Percentiles rank a stretch among this genome's conserved stretches.
Evolutionary conservation across 2,113 vertebrate genomes (phyloP).

Genomic region (Turdus rufiventris): DNA sequence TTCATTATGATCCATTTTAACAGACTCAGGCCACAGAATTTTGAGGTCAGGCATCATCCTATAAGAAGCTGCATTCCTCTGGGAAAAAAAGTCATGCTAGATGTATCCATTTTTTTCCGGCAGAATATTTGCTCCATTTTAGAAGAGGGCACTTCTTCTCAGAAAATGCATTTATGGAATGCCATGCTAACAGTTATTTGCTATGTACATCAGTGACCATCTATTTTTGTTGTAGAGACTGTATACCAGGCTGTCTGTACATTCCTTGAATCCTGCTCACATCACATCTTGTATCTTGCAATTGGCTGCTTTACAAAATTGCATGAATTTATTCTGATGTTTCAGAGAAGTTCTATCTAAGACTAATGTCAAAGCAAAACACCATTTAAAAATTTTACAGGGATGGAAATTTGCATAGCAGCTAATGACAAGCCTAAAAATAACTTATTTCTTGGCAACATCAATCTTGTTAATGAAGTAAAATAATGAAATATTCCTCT

Average conservation of each 20-base stretch:
- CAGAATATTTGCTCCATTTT: not conserved
- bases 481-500: not conserved
- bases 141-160: not conserved
- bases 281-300: not conserved
- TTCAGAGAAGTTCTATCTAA: not conserved
- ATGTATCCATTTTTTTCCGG: not conserved
- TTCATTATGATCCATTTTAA: not conserved
- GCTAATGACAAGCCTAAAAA: conserved; percentile 1
- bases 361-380: not conserved
- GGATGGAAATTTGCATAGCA: not conserved
- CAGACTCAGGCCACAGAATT: not conserved
- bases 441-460: not conserved
- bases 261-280: not conserved
- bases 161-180: not conserved
- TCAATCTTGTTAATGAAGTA: not conserved
- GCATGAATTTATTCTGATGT: not conserved
- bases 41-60: not conserved
- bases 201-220: not conserved
- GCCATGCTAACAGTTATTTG: not conserved
- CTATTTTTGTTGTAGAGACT: not conserved
- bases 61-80: not conserved
- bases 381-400: not conserved
- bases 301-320: not conserved
- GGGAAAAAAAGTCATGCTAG: not conserved
- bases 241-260: not conserved